Evolutionary conservation across 2,888 invertebrate species (phyloP), one percentile per base, ranked within the genome.

Genomic region (Abrostola tripartita): DNA sequence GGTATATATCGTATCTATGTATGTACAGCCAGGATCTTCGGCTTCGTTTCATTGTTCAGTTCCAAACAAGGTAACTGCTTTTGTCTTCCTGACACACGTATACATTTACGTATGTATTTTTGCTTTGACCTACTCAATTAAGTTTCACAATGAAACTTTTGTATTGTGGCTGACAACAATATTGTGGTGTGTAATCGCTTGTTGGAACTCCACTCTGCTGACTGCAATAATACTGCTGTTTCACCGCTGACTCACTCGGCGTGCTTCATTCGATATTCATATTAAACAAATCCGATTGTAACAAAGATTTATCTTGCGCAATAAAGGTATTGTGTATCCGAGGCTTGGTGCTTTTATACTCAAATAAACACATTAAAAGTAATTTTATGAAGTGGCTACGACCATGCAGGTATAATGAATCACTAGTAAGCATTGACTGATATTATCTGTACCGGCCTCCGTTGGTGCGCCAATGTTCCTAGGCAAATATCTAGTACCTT

Each of bases 241-340:
- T 71, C 69, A 79, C 68, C 68, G 86, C 85, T 85, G 87, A 90
- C 76, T 88, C 88, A 89, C 78, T 69, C 70, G 76, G 74, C 76
- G 71, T 81, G 78, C 76, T 84, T 85, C 84, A 84, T 86, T 86
- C 82, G 84, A 86, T 87, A 88, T 88, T 85, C 85, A 85, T 85
- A 88, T 84, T 85, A 86, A 84, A 86, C 86, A 88, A 88, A 89
- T 88, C 84, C 82, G 85, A 88, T 89, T 87, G 85, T 85, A 84
- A 84, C 82, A 82, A 82, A 86, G 85, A 89, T 88, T 88, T 87
- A 88, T 90, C 86, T 90, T 88, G 81, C 83, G 87, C 83, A 90
- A 90, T 89, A 85, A 87, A 86, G 76, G 84, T 81, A 86, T 87
- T 88, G 85, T 88, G 77, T 86, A 78, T 76, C 71, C 74, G 76